Base-by-base conservation (phyloP, 2,797 vertebrate genomes). In the Eurystomus glaucurus region DNA sequence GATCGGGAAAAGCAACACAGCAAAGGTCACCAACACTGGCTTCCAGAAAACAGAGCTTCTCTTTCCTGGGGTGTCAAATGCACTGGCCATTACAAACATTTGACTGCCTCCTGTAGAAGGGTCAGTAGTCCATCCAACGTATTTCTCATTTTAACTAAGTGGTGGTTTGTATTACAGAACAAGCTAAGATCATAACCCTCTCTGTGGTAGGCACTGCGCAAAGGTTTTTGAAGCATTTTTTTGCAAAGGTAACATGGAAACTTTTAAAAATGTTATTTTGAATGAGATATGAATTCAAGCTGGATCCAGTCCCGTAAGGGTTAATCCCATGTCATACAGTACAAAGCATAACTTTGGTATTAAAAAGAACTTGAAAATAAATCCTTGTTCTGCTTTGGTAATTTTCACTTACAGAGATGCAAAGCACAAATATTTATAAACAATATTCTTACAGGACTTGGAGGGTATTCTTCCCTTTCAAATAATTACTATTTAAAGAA, bases 401-500 rank as follows among this genome's bases (percentile, higher is more conserved):
- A 35, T 92, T 88, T 96, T 94, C 55, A 41, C 93, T 85, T 85
- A 70, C 62, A 88, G 51, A 48, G 33, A 77, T 48, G 58, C 45
- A 95, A 96, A 81, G n/a, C 48, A 78, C 72, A 90, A 93, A 90
- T 91, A 78, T 92, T 94, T 92, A 94, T 82, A 92, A 97, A 93
- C 86, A 92, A 86, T 86, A 82, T 65, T 87, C 64, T 91, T 85
- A 64, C 39, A 84, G 46, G 51, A 93, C 81, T 90, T 85, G 45
- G 33, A 87, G 33, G 21, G 41, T 78, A 85, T 93, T 84, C 77
- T 83, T 88, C 58, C 66, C 80, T 91, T 95, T 94, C 84, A 93
- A 84, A 85, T 78, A 94, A 97, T 83, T 79, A 81, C 65, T 94
- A 69, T 93, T 93, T 93, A 95, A 96, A 95, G 89, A 95, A 97